Percentiles rank a stretch among this genome's conserved stretches.
phyloP scores from a whole-genome alignment of 1,140 invertebrate species.

The Neomicropteryx cornuta region DNA sequence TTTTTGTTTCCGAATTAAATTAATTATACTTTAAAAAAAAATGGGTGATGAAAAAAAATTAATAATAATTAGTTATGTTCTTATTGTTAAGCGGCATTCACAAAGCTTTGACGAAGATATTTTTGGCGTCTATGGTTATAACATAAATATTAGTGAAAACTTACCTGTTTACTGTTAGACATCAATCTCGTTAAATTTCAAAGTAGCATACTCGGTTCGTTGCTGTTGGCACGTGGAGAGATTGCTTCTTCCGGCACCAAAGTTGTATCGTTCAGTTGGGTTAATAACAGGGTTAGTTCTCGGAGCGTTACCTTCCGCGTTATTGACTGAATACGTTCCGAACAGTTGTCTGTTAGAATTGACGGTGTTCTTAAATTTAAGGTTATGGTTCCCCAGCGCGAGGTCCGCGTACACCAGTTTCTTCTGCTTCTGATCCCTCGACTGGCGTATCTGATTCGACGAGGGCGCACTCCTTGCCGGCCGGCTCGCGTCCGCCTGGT shows the following conservation, averaged over 20 bases:
- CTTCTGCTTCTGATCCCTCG: slow-evolving; percentile 24
- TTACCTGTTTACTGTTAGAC: slow-evolving; percentile 53
- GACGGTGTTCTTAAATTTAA: slow-evolving; percentile 43
- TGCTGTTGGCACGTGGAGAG: slow-evolving; percentile 19
- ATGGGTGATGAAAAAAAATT: too few species aligned
- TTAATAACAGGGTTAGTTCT: slow-evolving; percentile 29
- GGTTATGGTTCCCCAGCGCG: slow-evolving; percentile 40
- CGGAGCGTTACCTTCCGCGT: slow-evolving; percentile 22
- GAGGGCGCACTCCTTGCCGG: slow-evolving; percentile 21
- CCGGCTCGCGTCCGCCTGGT: too few species aligned
- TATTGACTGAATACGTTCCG: slow-evolving; percentile 34
- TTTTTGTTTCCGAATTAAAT: too few species aligned
- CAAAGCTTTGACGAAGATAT: too few species aligned
- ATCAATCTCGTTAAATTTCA: slow-evolving; percentile 73
- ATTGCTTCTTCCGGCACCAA: too few species aligned
- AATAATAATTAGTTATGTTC: too few species aligned
- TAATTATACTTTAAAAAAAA: too few species aligned
- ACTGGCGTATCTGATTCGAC: too few species aligned
- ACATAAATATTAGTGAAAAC: too few species aligned
- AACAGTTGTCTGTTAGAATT: slow-evolving; percentile 43
- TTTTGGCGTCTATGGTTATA: too few species aligned
- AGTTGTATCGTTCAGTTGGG: too few species aligned
- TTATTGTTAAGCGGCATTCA: too few species aligned
- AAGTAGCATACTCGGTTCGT: slow-evolving; percentile 58
- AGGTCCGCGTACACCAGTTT: slow-evolving; percentile 40